These are phyloP conservation scores for Macrostomum lignano DNA, from an alignment of 1,140 invertebrate species.

Conservation along the genomic window DNA sequence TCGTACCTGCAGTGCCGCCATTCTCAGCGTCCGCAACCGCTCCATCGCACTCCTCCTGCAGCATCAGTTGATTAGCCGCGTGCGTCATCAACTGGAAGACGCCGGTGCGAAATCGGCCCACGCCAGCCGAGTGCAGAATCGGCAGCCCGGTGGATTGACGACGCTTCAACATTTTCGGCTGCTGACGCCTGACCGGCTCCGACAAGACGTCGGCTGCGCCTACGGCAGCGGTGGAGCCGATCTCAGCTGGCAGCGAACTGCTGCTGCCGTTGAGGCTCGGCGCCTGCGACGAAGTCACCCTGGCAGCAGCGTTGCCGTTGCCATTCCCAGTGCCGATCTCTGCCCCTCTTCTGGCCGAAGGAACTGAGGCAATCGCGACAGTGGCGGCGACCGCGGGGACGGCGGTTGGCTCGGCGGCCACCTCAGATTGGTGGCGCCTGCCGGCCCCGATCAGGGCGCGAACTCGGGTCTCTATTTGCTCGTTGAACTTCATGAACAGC, in stretches of 20 bases:
- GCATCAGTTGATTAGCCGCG: background rate
- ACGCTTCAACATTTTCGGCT: background rate
- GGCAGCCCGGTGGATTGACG: no score
- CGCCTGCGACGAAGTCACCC: background rate
- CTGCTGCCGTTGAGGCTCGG: no score
- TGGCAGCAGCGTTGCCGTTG: background rate
- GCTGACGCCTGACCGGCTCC: background rate
- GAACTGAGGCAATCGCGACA: no score
- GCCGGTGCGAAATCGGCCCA: background rate
- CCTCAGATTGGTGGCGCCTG: background rate
- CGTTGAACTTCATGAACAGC: conserved; percentile 9
- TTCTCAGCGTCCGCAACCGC: background rate
- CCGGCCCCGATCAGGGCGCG: background rate
- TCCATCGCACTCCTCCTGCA: background rate
- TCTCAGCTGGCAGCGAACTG: no score
- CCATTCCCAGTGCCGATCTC: background rate
- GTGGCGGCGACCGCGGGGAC: background rate
- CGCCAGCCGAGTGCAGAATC: background rate
- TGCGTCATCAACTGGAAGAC: background rate
- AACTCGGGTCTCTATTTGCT: conserved; percentile 7
- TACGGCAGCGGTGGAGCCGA: no score
- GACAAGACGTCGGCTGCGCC: background rate
- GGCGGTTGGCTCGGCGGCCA: background rate
- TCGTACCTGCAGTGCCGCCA: conserved; percentile 15
- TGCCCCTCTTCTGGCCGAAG: background rate